Percentiles rank a stretch among this genome's conserved stretches.
phyloP scores from a whole-genome alignment of 1,140 invertebrate genomes.

The Eriocheir sinensis region DNA sequence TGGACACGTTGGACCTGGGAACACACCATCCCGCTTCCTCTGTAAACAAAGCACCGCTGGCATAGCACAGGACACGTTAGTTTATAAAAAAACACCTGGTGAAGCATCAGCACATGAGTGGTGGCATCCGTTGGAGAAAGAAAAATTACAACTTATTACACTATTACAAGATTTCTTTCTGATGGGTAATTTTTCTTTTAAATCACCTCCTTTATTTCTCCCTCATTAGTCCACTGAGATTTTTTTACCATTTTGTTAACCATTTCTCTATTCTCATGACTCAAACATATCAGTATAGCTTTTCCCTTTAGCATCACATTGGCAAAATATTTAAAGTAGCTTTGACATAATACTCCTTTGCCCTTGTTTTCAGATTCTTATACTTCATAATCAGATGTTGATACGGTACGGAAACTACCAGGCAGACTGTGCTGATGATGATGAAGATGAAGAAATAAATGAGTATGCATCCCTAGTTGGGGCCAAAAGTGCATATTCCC shows the following conservation, averaged over 20 bases:
- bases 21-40: neutral
- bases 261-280: no score
- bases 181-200: neutral
- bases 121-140: constrained; percentile 8
- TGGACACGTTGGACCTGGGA: no score
- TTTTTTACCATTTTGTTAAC: no score
- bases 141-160: constrained; percentile 1
- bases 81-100: neutral
- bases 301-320: no score
- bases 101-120: neutral
- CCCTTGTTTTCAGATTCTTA: constrained; percentile 47
- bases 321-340: no score
- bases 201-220: neutral
- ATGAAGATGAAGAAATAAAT: constrained; percentile 61
- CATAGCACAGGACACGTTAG: neutral
- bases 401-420: constrained; percentile 49
- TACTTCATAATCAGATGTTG: constrained; percentile 43
- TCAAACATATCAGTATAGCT: no score
- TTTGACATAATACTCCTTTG: no score
- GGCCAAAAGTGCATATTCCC: constrained; percentile 57
- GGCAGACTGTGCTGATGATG: neutral
- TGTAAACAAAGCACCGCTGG: neutral
- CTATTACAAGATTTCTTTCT: neutral
- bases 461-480: constrained; percentile 63
- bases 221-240: no score